Base-by-base conservation (phyloP, 2,113 vertebrate genomes). In the Mionectes macconnelli region DNA sequence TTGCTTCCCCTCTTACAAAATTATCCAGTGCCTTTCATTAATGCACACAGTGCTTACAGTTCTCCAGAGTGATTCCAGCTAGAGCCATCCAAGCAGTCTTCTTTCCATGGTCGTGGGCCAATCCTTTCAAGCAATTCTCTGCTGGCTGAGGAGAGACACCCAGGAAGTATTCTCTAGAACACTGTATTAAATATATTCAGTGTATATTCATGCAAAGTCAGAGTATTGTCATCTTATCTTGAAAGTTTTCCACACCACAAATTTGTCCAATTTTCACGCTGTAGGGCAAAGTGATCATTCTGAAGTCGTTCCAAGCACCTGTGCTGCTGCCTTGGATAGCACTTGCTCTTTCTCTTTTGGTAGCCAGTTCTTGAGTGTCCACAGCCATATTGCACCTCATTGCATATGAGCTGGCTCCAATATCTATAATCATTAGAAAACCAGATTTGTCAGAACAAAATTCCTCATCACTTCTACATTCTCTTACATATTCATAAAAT, bases 381-480 rank as follows among this genome's bases (percentile, higher is more conserved):
- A 98, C 94, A 5, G 98, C 98, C 73, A 98, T 95, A 12, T 96
- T 98, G 94, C 98, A 98, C 94, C 98, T 99, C 98, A 97, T 98
- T 73, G 98, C 97, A 21, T 98, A 98, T 0, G 94, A 97, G 69
- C 97, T 95, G 56, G 97, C 96, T 20, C 98, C 98, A 4, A 98
- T 90, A 70, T 98, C 97, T 99, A 73, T 5, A 78, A 92, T 31
- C 25, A 93, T 56, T 30, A 97, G 21, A 84, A 93, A 91, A 68
- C 24, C 22, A 68, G 20, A 33, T 59, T 56, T 69, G 13, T 66
- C 40, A 92, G 62, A 85, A 93, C 18, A 82, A 60, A 85, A 85
- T 47, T 60, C 6, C 42, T 76, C 30, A 44, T 25, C 69, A 4
- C 50, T 84, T 63, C n/a, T 72, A 55, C 10, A 21, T n/a, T 11